phyloP scores from a whole-genome alignment of 2,113 vertebrate genomes.

The Nothocercus nigrocapillus region DNA sequence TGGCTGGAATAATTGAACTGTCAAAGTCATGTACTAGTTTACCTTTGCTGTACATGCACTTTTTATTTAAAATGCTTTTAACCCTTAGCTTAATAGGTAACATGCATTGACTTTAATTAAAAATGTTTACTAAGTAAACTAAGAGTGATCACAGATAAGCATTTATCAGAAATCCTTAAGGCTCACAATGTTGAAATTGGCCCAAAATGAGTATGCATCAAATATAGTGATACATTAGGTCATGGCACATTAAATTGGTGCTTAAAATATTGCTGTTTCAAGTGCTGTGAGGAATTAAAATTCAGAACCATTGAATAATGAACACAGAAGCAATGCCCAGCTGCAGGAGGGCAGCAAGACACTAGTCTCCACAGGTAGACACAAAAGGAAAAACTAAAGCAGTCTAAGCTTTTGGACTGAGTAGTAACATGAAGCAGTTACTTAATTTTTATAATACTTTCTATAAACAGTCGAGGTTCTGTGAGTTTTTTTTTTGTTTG shows the following conservation, averaged over 20 bases:
- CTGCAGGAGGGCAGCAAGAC: neutral
- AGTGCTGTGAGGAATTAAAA: neutral
- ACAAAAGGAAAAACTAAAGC: neutral
- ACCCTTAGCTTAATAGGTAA: slow-evolving; percentile 81
- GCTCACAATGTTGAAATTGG: slow-evolving; percentile 5
- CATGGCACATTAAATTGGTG: neutral
- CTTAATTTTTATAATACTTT: neutral
- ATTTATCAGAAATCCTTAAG: slow-evolving; percentile 51
- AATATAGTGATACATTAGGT: slow-evolving; percentile 1
- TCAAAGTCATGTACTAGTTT: slow-evolving; percentile 76
- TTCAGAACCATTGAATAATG: neutral
- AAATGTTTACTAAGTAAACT: slow-evolving; percentile 66
- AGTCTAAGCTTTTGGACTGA: neutral
- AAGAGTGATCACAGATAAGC: slow-evolving; percentile 26
- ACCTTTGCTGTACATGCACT: slow-evolving; percentile 83
- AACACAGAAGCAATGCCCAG: neutral
- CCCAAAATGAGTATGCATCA: neutral
- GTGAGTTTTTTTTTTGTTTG: neutral
- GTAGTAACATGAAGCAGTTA: neutral
- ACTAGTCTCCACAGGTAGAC: neutral
- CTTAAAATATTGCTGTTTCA: slow-evolving; percentile 5
- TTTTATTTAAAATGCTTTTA: slow-evolving; percentile 80
- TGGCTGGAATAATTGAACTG: slow-evolving; percentile 80
- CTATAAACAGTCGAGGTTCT: neutral
- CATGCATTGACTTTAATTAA: slow-evolving; percentile 78